A percentile compares a stretch with the other conserved stretches of the same genome.
phyloP scores from a whole-genome alignment of 2,797 vertebrate genomes.

The Stomatorhinus walkeri region DNA sequence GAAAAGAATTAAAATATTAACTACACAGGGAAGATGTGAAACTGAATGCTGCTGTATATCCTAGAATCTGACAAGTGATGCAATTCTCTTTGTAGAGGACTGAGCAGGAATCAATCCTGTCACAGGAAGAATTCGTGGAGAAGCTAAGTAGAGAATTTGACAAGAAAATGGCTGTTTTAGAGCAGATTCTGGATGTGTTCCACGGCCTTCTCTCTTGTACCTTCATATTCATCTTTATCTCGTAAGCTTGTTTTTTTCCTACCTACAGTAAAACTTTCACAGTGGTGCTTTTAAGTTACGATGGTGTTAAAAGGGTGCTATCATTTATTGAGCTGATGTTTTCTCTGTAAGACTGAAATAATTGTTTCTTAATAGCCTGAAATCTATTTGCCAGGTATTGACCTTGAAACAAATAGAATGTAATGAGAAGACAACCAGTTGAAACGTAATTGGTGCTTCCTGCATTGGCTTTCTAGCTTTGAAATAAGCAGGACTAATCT shows the following conservation, averaged over 20 bases:
- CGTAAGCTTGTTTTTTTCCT: conserved; percentile 51
- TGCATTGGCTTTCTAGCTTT: neutral
- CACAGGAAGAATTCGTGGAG: conserved; percentile 48
- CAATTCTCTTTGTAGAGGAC: conserved; percentile 45
- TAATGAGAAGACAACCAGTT: neutral
- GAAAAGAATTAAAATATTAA: neutral
- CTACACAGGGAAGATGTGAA: neutral
- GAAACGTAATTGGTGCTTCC: neutral
- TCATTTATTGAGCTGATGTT: neutral
- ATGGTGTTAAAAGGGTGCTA: neutral
- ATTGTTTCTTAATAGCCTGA: neutral
- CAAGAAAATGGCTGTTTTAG: conserved; percentile 34
- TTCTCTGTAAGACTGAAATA: neutral
- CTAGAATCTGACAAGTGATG: neutral
- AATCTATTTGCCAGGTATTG: neutral
- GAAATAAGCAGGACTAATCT: neutral
- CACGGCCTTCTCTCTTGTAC: conserved; percentile 64
- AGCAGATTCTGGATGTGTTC: conserved; percentile 46
- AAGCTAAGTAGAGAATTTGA: conserved; percentile 49
- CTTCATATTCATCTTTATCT: conserved; percentile 68
- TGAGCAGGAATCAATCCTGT: conserved; percentile 36
- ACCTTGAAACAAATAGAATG: neutral
- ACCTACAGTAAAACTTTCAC: neutral
- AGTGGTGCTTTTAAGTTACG: neutral
- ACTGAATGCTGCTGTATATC: neutral